Evolutionary conservation across 2,888 invertebrate species (phyloP).

Genomic region (Galeopsomyia nigrocyanea): DNA sequence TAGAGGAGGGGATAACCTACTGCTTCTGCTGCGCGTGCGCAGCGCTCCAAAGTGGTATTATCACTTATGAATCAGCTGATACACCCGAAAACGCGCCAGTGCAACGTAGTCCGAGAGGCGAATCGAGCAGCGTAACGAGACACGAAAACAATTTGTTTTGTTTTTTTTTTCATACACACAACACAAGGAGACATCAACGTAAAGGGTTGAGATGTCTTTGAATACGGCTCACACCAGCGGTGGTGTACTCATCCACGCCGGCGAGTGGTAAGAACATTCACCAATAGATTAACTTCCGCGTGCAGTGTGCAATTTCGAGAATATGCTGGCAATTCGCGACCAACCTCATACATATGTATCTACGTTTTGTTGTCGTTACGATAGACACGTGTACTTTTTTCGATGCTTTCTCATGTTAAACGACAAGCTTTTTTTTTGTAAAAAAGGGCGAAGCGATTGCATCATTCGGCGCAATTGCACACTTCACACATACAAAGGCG

Average conservation of each 20-base stretch:
- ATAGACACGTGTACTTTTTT: no score
- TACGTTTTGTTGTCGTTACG: no score
- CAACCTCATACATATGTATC: no score
- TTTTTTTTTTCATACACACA: no score
- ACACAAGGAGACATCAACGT: background rate
- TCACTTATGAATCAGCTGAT: slow-evolving; percentile 63
- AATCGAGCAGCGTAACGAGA: background rate
- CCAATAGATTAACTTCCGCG: background rate
- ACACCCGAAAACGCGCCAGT: slow-evolving; percentile 11
- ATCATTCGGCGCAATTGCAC: slow-evolving; percentile 45
- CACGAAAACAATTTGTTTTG: no score
- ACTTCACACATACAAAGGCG: background rate
- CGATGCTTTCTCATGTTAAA: no score
- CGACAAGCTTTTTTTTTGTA: no score
- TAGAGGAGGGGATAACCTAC: no score
- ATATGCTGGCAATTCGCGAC: no score
- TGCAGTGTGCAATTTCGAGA: background rate
- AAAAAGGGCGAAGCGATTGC: slow-evolving; percentile 15
- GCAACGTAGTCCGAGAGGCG: background rate
- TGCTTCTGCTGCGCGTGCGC: slow-evolving; percentile 53
- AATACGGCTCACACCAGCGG: slow-evolving; percentile 96
- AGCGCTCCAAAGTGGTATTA: slow-evolving; percentile 41
- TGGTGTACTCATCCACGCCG: slow-evolving; percentile 94
- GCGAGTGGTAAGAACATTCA: slow-evolving; percentile 87
- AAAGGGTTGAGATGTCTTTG: slow-evolving; percentile 81